phyloP scores from a whole-genome alignment of 1,140 invertebrate genomes.

The Drosophila willistoni region DNA sequence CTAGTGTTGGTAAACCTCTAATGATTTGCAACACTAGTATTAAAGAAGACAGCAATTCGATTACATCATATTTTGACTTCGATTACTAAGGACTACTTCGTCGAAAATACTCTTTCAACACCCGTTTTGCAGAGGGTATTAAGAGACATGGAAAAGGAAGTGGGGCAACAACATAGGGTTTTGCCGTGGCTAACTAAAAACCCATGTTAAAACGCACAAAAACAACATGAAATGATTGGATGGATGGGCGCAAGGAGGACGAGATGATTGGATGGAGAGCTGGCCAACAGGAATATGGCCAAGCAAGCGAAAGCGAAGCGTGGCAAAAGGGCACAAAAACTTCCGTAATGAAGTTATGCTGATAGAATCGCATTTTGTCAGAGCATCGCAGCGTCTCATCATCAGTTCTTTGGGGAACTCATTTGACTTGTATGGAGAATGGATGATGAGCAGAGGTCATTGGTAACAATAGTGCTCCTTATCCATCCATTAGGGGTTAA shows the following conservation, averaged over 20 bases:
- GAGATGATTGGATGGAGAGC: slow-evolving; percentile 14
- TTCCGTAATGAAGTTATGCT: slow-evolving; percentile 81
- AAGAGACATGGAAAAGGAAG: slow-evolving; percentile 8
- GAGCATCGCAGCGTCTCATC: slow-evolving; percentile 23
- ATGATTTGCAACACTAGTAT: too few relatives aligned
- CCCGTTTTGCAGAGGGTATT: background rate
- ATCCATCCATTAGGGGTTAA: background rate
- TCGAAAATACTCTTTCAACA: background rate
- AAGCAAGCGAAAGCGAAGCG: slow-evolving; percentile 30
- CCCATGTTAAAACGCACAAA: slow-evolving; percentile 69
- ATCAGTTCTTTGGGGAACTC: slow-evolving; percentile 13
- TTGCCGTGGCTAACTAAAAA: slow-evolving; percentile 61
- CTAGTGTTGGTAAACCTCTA: too few relatives aligned
- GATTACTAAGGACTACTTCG: too few relatives aligned
- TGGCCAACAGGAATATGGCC: background rate
- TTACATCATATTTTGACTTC: too few relatives aligned
- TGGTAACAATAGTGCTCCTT: background rate
- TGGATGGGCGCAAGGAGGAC: background rate
- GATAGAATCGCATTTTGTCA: slow-evolving; percentile 76
- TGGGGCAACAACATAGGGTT: slow-evolving; percentile 27
- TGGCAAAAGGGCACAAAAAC: slow-evolving; percentile 43
- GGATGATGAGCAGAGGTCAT: slow-evolving; percentile 18
- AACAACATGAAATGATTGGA: slow-evolving; percentile 43
- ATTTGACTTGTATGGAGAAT: slow-evolving; percentile 15
- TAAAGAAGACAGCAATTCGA: too few relatives aligned